Evolutionary conservation across 2,888 invertebrate species (phyloP).

Genomic region (Diogma glabrata): DNA sequence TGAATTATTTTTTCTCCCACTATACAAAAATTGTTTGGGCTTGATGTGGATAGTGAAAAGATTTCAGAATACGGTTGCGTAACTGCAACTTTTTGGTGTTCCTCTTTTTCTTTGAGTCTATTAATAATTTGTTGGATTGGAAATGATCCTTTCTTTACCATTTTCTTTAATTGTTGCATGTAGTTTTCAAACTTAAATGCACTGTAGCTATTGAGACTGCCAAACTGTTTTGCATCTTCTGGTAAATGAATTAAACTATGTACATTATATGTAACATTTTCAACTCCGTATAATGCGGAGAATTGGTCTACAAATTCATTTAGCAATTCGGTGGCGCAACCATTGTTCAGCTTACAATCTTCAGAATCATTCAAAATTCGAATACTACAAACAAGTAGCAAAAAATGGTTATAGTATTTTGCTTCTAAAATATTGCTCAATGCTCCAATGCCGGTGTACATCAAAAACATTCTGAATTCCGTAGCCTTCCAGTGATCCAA

Average conservation of each 20-base stretch:
- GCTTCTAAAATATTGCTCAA: neutral
- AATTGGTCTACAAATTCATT: constrained; percentile 14
- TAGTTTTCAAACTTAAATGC: constrained; percentile 6
- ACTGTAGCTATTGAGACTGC: constrained; percentile 8
- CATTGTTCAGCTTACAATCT: constrained; percentile 1
- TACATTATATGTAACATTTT: constrained; percentile 16
- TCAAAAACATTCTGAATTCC: constrained; percentile 6
- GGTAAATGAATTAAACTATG: constrained; percentile 14
- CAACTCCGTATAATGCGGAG: constrained; percentile 14
- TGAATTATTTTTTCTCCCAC: too few species aligned
- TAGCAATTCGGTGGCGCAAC: constrained; percentile 9
- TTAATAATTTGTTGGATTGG: constrained; percentile 6
- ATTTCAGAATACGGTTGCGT: neutral
- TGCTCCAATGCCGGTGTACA: neutral
- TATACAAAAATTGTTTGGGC: too few species aligned
- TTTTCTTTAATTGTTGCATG: constrained; percentile 1
- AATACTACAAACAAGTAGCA: neutral
- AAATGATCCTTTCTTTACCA: neutral
- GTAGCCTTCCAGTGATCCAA: constrained; percentile 3
- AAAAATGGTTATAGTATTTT: constrained; percentile 2
- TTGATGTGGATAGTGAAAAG: too few species aligned
- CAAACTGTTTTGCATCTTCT: constrained; percentile 10
- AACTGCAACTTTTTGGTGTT: neutral
- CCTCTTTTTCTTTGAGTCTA: constrained; percentile 4
- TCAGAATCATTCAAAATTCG: neutral